These are phyloP conservation scores for Rhinogobio ventralis DNA, from an alignment of 2,797 vertebrate genomes.

Conservation along the genomic window DNA sequence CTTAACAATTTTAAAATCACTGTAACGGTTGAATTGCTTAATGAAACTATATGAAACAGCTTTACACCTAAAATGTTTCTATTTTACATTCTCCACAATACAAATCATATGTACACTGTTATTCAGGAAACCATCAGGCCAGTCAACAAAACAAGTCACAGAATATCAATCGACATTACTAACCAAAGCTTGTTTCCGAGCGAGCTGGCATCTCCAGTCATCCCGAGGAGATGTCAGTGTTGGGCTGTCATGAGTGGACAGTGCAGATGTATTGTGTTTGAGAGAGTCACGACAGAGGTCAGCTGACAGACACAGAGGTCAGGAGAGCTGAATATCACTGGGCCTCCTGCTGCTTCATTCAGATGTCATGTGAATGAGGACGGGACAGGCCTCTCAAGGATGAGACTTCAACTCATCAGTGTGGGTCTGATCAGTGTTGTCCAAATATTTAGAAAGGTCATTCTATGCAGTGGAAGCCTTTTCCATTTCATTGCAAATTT, in stretches of 20 bases:
- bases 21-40: not conserved
- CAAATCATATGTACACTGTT: not conserved
- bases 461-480: not conserved
- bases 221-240: conserved; percentile 58
- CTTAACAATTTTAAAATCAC: not conserved
- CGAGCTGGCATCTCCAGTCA: conserved; percentile 56
- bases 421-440: not conserved
- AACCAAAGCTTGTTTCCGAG: conserved; percentile 51
- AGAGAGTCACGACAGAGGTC: conserved; percentile 71
- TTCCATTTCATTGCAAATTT: not conserved
- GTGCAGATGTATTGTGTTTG: conserved; percentile 63
- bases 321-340: conserved; percentile 76
- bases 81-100: not conserved
- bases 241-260: conserved; percentile 58
- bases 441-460: not conserved
- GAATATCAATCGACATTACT: conserved; percentile 23
- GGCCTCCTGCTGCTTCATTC: conserved; percentile 61
- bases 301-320: conserved; percentile 77
- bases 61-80: not conserved
- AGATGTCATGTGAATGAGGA: conserved; percentile 71
- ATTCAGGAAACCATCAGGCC: not conserved
- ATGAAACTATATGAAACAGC: not conserved
- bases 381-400: not conserved
- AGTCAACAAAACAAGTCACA: not conserved
- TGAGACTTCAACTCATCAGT: not conserved